Percentiles rank a stretch among this genome's conserved stretches.
These are phyloP conservation scores for Pandemis heparana DNA, from an alignment of 2,888 invertebrate species.

Conservation along the genomic window DNA sequence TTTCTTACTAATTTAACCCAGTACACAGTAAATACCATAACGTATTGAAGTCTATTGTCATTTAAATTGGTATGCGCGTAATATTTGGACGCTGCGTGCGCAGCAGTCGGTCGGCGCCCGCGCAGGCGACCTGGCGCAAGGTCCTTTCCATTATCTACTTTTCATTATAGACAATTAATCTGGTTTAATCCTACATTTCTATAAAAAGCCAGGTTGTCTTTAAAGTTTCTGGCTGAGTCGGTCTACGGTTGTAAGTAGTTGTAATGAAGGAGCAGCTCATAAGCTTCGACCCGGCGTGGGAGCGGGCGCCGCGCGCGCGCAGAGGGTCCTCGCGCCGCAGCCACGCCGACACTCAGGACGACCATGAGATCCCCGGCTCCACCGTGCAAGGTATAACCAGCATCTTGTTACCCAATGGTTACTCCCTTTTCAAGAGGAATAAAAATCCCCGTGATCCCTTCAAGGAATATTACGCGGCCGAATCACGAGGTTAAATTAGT, in stretches of 20 bases:
- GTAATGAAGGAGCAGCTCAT: constrained; percentile 35
- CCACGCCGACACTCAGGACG: constrained; percentile 1
- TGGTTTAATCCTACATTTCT: no score
- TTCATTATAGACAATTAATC: neutral
- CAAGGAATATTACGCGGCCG: no score
- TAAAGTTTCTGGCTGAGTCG: neutral
- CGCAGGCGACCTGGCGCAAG: neutral
- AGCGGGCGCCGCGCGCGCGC: constrained; percentile 42
- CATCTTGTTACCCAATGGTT: neutral
- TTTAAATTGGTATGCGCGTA: neutral
- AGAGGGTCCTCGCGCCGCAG: constrained; percentile 44
- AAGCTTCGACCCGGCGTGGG: constrained; percentile 26
- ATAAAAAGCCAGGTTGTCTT: no score
- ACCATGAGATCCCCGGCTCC: constrained; percentile 17
- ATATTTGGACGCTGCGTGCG: neutral
- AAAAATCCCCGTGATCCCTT: no score
- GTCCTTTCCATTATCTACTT: neutral
- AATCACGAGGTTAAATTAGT: no score
- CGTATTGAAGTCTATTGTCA: neutral
- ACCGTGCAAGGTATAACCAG: constrained; percentile 12
- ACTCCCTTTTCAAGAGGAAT: no score
- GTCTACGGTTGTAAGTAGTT: neutral
- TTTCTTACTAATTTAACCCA: neutral
- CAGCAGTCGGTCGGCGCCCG: neutral
- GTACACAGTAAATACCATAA: neutral